Evolutionary conservation across 1,140 invertebrate species (phyloP).

Genomic region (Ceratina australensis): DNA sequence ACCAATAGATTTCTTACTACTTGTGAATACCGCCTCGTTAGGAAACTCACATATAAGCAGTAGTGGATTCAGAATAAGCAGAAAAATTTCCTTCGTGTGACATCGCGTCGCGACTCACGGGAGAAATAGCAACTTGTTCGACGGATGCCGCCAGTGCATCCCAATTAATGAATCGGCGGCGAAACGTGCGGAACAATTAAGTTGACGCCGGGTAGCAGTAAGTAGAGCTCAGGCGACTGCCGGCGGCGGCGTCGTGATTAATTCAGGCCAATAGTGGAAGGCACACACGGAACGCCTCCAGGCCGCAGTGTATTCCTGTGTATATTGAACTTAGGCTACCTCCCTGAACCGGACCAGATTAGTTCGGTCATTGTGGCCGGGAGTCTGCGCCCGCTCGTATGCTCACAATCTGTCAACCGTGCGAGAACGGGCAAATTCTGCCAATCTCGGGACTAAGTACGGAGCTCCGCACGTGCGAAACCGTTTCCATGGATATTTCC

Average conservation of each 20-base stretch:
- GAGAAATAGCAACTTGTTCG: not conserved
- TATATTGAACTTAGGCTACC: conserved; percentile 72
- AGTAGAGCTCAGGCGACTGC: conserved; percentile 21
- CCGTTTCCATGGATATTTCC: conserved; percentile 13
- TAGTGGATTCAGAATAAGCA: no score
- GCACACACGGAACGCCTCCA: conserved; percentile 62
- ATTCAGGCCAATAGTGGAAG: conserved; percentile 66
- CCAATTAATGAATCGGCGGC: conserved; percentile 32
- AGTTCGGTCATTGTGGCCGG: conserved; percentile 71
- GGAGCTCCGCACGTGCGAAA: conserved; percentile 47
- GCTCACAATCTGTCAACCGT: conserved; percentile 68
- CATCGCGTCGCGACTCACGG: not conserved
- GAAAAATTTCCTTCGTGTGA: no score
- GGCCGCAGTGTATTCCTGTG: conserved; percentile 65
- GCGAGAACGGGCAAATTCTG: conserved; percentile 45
- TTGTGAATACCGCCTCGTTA: no score
- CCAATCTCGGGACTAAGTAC: conserved; percentile 47
- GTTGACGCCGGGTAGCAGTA: conserved; percentile 40
- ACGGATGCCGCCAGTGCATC: conserved; percentile 20
- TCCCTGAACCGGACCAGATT: conserved; percentile 68
- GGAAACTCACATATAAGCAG: no score
- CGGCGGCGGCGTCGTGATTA: conserved; percentile 59
- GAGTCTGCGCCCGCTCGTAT: conserved; percentile 45
- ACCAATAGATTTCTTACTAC: no score
- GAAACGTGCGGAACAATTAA: conserved; percentile 56